A percentile compares a stretch with the other conserved stretches of the same genome.
Conservation (phyloP, 2,888 invertebrate species). For the Xylota segnis region DNA sequence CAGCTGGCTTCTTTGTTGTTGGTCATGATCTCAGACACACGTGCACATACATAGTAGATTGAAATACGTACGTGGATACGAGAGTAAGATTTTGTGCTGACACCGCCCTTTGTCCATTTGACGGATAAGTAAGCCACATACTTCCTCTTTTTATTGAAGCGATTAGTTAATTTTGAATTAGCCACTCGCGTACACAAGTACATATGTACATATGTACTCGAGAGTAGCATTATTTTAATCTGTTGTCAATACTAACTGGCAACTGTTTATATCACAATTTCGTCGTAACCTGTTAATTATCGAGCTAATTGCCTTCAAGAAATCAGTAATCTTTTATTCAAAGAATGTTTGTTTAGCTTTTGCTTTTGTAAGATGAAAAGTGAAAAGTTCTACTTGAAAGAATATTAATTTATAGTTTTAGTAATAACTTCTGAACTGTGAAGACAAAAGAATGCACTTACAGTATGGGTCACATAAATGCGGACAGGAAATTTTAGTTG, state of each 20-base stretch:
- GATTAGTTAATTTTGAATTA: not conserved
- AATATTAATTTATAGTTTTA: no score
- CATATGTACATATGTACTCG: no score
- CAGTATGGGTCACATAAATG: no score
- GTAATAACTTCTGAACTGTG: no score
- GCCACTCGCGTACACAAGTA: not conserved
- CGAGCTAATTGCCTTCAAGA: not conserved
- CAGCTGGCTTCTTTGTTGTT: not conserved
- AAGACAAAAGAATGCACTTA: no score
- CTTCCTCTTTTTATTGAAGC: not conserved
- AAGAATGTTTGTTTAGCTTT: no score
- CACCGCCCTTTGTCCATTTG: not conserved
- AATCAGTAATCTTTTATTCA: not conserved
- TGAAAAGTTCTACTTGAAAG: no score
- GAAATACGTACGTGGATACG: not conserved
- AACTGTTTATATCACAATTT: not conserved
- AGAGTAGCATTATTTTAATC: not conserved
- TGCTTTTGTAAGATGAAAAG: no score
- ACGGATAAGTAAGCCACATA: not conserved
- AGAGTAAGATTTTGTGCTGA: not conserved
- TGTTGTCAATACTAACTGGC: not conserved
- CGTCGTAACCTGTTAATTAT: not conserved
- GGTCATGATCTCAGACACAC: not conserved
- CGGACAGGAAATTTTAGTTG: no score
- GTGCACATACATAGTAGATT: not conserved